Base-by-base conservation (phyloP, 2,797 vertebrate species). In the Nannoperca australis region DNA sequence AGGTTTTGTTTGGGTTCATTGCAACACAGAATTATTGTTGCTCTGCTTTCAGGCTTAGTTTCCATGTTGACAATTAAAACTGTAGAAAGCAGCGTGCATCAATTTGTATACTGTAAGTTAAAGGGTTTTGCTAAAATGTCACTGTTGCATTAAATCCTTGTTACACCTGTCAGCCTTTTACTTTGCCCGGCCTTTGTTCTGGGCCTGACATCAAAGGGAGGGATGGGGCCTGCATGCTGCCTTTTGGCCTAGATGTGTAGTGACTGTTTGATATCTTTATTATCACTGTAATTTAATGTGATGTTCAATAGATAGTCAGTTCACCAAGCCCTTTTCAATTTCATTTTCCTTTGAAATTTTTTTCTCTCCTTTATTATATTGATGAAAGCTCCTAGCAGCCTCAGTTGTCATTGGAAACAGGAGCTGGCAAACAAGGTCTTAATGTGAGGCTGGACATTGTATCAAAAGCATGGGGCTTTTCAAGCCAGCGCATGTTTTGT, bases 381-480 rank as follows among this genome's bases (percentile, higher is more conserved):
- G 73, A 76, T 78, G 47, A 85, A 76, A 78, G 60, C 72, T 38
- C 0, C 22, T 32, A 12, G 24, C 62, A 44, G 66, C 56, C 27
- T 74, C 76, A 45, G 84, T 89, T 84, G 86, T 90, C 84, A 85
- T 66, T 88, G 85, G 78, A 85, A 86, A 92, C 78, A 0, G 49
- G 44, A 51, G 61, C 61, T 62, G 53, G 56, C 44, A 76, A 68
- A 68, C 34, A 63, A 73, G 40, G 58, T 70, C 47, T 73, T 66
- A 64, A 88, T 86, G 80, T 81, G 55, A 76, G 53, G 32, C 76
- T 55, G 36, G 60, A 63, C 32, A 84, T 68, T 64, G 15, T 73
- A 62, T 85, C 24, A 55, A 70, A 78, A 53, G 3, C 36, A 27
- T 70, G 50, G 12, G 58, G 63, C 67, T 82, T 65, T 78, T 84